Evolutionary conservation across 2,797 vertebrate species (phyloP), one percentile per base, ranked within the genome.

Genomic region (Bovichtus variegatus): DNA sequence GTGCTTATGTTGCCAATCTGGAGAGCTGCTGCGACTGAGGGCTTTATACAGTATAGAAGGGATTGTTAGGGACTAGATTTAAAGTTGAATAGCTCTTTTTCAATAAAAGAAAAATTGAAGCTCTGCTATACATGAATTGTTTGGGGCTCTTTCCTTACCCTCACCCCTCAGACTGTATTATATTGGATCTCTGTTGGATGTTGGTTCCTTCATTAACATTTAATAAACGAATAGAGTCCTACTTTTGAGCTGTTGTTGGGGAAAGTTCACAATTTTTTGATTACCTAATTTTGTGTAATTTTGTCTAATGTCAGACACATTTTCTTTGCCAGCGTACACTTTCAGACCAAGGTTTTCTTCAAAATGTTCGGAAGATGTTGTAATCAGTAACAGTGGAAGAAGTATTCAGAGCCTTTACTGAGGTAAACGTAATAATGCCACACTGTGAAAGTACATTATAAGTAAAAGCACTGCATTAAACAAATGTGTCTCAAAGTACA

Each of bases 1-100:
- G 41, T 59, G 59, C 75, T 79, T 58, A 50, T 41, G 29, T 36
- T 75, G 53, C 74, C 49, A 61, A 72, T 74, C 16, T 58, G 29
- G 3, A 77, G 75, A 29, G 61, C 51, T 57, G 41, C 58, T 76
- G 25, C 6, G n/a, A 55, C 57, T 54, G 18, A 66, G 75, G 58
- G 64, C 50, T 68, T 72, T 38, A 12, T 13, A 71, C 25, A 49
- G 46, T 29, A 62, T 9, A 58, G 46, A 18, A 51, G 40, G 43
- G 66, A 63, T 55, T 71, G 27, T 70, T 60, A 57, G 18, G 59
- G 71, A 27, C 53, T 62, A 9, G 4, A 71, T 60, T 67, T 65
- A 12, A 72, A 47, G 68, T 78, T 57, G 62, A 51, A 80, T 40
- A 47, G 38, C 10, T 31, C 25, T 7, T 73, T 71, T 78, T 69